Evolutionary conservation across 2,113 vertebrate genomes (phyloP), one percentile per base, ranked within the genome.

Genomic region (Crotalus helleri): DNA sequence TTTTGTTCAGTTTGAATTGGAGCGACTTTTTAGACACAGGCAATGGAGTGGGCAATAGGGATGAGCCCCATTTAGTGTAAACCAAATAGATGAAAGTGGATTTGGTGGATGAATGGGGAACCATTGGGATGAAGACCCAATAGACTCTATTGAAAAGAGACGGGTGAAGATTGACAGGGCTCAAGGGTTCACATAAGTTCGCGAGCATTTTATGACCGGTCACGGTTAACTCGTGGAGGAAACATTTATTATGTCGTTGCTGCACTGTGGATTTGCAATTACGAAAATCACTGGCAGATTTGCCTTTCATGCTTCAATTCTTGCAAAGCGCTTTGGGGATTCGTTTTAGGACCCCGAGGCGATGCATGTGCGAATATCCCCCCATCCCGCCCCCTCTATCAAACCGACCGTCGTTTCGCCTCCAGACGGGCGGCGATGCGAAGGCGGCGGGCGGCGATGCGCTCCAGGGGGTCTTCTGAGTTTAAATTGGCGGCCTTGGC

Each of bases 381-480:
- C 49, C 87, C 44, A 29, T n/a, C 6, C 46, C 11, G 33, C 24
- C 17, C 33, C 33, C 33, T 26, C 23, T 10, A n/a, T 51, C 4
- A 39, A 26, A 12, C 91, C 2, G 59, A 98, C 98, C 98, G 96
- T 93, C 95, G 96, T 94, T 96, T 96, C 74, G 96, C 95, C 69
- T 97, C 97, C 26, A 94, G 88, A 55, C 98, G 97, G 7, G 94
- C 95, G 0, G 96, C 95, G 59, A 98, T 97, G 33, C 98, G 98
- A 21, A 96, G 95, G 10, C 98, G 97, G 29, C 98, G 97, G 3
- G 97, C 98, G 81, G 95, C 96, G 85, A 98, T 98, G 19, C 98
- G 97, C 92, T 98, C 97, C 85, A 97, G 95, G 6, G 92, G 91
- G 15, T 97, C 96, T 26, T 97, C 96, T 0, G 95, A 96, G 24